phyloP scores from a whole-genome alignment of 2,888 invertebrate species.

The Tenthredo amoena region DNA sequence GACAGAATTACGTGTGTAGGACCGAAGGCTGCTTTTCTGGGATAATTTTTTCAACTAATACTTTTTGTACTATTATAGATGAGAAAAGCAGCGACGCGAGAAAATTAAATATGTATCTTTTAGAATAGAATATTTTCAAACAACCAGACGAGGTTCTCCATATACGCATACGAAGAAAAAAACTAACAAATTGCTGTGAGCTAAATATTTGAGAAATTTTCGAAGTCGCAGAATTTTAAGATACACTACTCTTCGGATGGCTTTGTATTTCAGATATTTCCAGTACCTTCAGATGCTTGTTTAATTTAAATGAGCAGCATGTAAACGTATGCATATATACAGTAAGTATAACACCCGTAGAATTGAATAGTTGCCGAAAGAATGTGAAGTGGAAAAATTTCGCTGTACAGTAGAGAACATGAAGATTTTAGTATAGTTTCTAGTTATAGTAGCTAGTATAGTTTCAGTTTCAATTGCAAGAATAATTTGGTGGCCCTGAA shows the following conservation, averaged over 20 bases:
- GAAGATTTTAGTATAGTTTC: background rate
- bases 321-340: background rate
- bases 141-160: background rate
- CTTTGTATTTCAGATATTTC: background rate
- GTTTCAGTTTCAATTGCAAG: constrained; percentile 19
- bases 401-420: background rate
- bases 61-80: background rate
- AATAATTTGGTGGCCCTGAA: constrained; percentile 53
- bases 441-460: background rate
- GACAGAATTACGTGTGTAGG: background rate
- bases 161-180: background rate
- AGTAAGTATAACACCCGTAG: background rate
- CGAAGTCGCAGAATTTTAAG: background rate
- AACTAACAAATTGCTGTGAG: background rate
- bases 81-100: background rate
- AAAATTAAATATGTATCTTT: background rate
- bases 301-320: background rate
- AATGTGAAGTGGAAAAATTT: background rate
- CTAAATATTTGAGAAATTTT: background rate
- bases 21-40: background rate
- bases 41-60: background rate
- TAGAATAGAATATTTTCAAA: background rate
- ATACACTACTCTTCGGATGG: background rate
- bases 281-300: background rate
- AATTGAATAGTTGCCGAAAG: background rate